Percentiles rank a stretch among this genome's conserved stretches.
Conservation (phyloP, 2,888 invertebrate genomes). For the Clivina fossor region DNA sequence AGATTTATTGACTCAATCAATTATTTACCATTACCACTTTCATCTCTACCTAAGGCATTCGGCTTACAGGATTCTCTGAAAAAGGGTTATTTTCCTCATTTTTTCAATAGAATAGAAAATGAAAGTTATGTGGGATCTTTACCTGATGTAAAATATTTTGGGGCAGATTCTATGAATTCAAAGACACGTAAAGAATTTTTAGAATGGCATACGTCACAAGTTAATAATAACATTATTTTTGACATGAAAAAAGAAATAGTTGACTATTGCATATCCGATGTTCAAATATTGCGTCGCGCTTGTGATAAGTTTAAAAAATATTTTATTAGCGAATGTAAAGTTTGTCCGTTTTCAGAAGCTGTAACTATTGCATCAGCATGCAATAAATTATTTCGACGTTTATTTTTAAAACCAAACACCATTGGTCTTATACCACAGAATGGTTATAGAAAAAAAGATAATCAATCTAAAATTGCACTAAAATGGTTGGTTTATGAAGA, state of each 20-base stretch:
- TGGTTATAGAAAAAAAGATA: slow-evolving; percentile 45
- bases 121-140: slow-evolving; percentile 22
- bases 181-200: slow-evolving; percentile 18
- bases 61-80: slow-evolving; percentile 33
- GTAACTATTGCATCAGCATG: slow-evolving; percentile 42
- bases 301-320: slow-evolving; percentile 42
- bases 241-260: slow-evolving; percentile 43
- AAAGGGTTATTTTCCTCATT: slow-evolving; percentile 31
- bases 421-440: slow-evolving; percentile 43
- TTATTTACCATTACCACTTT: no score
- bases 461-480: no score
- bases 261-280: slow-evolving; percentile 39
- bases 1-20: slow-evolving; percentile 38
- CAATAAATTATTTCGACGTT: slow-evolving; percentile 39
- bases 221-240: slow-evolving; percentile 37
- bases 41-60: slow-evolving; percentile 37
- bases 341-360: slow-evolving; percentile 43
- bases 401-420: slow-evolving; percentile 41
- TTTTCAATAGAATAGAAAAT: slow-evolving; percentile 23
- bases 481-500: no score
- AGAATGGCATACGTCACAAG: slow-evolving; percentile 15
- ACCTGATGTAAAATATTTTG: slow-evolving; percentile 16
- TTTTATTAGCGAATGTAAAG: slow-evolving; percentile 37
- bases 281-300: slow-evolving; percentile 42
- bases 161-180: slow-evolving; percentile 18